These are phyloP conservation scores for Apotomis capreana DNA, from an alignment of 2,888 invertebrate genomes.

Conservation along the genomic window DNA sequence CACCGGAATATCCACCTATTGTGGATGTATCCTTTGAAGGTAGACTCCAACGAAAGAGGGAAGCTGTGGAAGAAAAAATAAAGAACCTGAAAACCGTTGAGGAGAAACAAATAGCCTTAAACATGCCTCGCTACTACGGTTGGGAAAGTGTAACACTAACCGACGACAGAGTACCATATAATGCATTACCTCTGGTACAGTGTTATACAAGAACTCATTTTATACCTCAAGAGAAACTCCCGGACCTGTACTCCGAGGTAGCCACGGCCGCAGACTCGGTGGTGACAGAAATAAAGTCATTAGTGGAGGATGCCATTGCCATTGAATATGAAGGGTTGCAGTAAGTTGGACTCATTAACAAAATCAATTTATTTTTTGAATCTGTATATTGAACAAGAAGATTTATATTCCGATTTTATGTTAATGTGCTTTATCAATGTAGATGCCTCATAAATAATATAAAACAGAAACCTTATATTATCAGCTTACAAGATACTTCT, in stretches of 20 bases:
- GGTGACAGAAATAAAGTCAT: constrained; percentile 79
- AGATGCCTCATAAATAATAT: background rate
- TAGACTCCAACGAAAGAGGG: constrained; percentile 71
- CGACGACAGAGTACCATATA: constrained; percentile 85
- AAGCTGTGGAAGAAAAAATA: constrained; percentile 83
- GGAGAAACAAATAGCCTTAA: constrained; percentile 92
- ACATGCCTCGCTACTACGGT: constrained; percentile 92
- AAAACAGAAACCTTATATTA: no score
- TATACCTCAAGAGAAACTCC: constrained; percentile 83
- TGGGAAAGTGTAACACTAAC: constrained; percentile 85
- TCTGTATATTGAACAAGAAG: no score
- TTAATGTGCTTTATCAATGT: background rate
- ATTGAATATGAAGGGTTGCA: constrained; percentile 83
- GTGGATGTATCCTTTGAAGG: constrained; percentile 82
- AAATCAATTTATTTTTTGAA: background rate
- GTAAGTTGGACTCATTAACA: constrained; percentile 61
- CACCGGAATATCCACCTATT: constrained; percentile 84
- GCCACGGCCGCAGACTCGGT: constrained; percentile 74
- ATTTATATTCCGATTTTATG: no score
- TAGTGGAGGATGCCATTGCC: constrained; percentile 85
- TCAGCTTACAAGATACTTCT: no score
- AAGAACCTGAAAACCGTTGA: constrained; percentile 88
- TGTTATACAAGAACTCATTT: constrained; percentile 91
- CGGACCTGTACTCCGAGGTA: constrained; percentile 81
- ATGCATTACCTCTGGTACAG: constrained; percentile 87